Evolutionary conservation across 2,888 invertebrate genomes (phyloP).

Genomic region (Agrenia bidenticulata): DNA sequence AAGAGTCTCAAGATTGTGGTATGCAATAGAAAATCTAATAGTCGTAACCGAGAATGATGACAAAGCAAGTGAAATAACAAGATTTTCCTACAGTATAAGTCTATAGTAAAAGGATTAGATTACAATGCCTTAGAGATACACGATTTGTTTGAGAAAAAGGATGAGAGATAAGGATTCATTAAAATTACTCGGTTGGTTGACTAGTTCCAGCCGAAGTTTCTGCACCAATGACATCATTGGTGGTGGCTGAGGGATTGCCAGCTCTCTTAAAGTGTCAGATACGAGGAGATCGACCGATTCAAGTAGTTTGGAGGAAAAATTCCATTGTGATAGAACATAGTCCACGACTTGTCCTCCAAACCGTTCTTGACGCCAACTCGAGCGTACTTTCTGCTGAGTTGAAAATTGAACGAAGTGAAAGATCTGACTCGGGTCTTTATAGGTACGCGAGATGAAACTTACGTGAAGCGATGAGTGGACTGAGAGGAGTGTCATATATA

Average conservation of each 20-base stretch:
- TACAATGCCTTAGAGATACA: conserved; percentile 11
- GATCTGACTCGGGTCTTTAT: conserved; percentile 41
- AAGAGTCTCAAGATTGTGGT: neutral
- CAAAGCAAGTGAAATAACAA: conserved; percentile 7
- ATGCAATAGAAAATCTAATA: too few relatives aligned
- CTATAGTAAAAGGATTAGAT: conserved; percentile 3
- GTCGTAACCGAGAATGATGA: too few relatives aligned
- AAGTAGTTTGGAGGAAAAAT: conserved; percentile 45
- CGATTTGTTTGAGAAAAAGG: conserved; percentile 14
- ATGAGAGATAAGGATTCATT: conserved; percentile 31
- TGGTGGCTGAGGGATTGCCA: conserved; percentile 47
- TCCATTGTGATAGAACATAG: conserved; percentile 36
- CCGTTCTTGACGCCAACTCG: conserved; percentile 35
- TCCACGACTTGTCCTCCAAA: conserved; percentile 29
- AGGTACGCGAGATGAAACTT: conserved; percentile 36
- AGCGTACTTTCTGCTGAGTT: conserved; percentile 38
- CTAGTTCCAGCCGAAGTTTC: conserved; percentile 50
- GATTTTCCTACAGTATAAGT: neutral
- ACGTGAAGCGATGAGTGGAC: too few relatives aligned
- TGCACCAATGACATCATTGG: conserved; percentile 37
- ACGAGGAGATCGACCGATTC: conserved; percentile 46
- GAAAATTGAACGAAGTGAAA: conserved; percentile 34
- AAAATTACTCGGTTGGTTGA: conserved; percentile 35
- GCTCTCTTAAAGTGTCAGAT: conserved; percentile 44
- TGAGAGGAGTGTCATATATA: too few relatives aligned